phyloP scores from a whole-genome alignment of 2,797 vertebrate species.

The Heteromormyrus szaboi region DNA sequence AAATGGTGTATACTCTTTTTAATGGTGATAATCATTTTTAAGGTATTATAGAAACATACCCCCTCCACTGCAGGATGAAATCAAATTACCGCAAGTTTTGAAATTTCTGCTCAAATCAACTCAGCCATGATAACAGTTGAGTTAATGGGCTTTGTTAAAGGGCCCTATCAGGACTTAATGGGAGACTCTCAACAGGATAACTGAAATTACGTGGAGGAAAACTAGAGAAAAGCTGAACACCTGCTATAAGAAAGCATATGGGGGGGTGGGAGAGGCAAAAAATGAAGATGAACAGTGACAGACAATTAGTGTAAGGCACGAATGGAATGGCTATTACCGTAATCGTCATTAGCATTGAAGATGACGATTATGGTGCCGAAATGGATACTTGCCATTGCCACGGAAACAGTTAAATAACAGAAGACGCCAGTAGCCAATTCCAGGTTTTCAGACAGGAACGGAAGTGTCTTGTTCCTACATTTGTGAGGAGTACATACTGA shows the following conservation, averaged over 20 bases:
- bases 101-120: constrained; percentile 15
- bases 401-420: neutral
- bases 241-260: neutral
- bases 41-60: neutral
- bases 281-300: neutral
- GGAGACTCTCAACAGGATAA: constrained; percentile 32
- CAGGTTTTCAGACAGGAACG: neutral
- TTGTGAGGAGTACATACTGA: neutral
- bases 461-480: neutral
- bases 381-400: neutral
- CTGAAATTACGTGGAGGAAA: constrained; percentile 25
- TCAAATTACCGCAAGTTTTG: constrained; percentile 31
- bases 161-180: constrained; percentile 29
- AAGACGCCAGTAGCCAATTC: neutral
- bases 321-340: neutral
- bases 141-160: constrained; percentile 30
- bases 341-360: neutral
- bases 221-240: neutral
- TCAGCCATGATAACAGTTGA: constrained; percentile 22
- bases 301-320: neutral
- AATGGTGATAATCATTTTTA: neutral
- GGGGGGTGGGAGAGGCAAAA: neutral
- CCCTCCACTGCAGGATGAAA: constrained; percentile 3
- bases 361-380: neutral
- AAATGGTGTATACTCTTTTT: neutral